Evolutionary conservation across 2,797 vertebrate genomes (phyloP).

Genomic region (Aplochiton taeniatus): DNA sequence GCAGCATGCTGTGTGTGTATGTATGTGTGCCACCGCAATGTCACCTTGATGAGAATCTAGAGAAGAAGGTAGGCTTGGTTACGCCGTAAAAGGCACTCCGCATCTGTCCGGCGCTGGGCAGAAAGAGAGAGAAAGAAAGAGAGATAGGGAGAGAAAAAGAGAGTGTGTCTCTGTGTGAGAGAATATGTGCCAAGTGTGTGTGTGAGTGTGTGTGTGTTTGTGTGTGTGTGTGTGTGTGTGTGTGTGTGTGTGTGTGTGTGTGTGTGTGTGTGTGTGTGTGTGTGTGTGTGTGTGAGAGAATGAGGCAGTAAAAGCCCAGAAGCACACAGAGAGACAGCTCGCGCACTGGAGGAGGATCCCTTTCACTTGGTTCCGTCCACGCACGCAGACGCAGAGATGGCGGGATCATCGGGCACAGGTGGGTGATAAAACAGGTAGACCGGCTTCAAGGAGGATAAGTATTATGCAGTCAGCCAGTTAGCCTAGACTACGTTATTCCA

Average conservation of each 20-base stretch:
- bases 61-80: conserved; percentile 37
- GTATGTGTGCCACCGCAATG: conserved; percentile 51
- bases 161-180: conserved; percentile 21
- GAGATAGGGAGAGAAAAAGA: conserved; percentile 47
- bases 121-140: conserved; percentile 39
- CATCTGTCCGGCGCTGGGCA: conserved; percentile 67
- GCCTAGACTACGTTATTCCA: no score
- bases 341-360: conserved; percentile 59
- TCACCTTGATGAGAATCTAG: conserved; percentile 77
- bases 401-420: conserved; percentile 56
- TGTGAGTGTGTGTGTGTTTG: conserved; percentile 47
- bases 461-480: no score
- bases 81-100: conserved; percentile 53
- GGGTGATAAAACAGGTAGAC: neutral
- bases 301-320: conserved; percentile 50
- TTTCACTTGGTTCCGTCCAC: conserved; percentile 44
- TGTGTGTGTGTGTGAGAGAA: conserved; percentile 20
- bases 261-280: conserved; percentile 42
- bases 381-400: conserved; percentile 53
- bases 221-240: conserved; percentile 46
- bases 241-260: conserved; percentile 27
- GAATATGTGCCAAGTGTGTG: conserved; percentile 57
- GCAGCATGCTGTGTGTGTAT: no score
- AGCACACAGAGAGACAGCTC: conserved; percentile 51
- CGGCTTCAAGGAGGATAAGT: no score